These are phyloP conservation scores for Halcyon malimbica DNA, from an alignment of 2,113 vertebrate species.

Conservation along the genomic window DNA sequence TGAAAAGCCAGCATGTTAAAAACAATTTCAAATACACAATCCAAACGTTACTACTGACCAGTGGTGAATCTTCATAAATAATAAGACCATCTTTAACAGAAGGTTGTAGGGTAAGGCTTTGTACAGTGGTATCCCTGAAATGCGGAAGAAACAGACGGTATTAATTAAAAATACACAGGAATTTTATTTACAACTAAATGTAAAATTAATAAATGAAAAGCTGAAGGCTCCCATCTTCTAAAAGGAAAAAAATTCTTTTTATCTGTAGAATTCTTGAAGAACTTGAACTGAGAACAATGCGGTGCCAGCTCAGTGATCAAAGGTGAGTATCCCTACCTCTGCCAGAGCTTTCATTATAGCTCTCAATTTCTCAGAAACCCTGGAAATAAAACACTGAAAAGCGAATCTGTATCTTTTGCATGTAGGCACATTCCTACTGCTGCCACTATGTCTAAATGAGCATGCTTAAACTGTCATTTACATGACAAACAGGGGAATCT, in stretches of 20 bases:
- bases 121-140: slow-evolving; percentile 94
- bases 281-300: background rate
- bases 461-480: background rate
- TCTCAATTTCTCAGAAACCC: background rate
- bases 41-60: slow-evolving; percentile 79
- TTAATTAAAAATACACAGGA: background rate
- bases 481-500: background rate
- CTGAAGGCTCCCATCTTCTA: background rate
- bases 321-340: background rate
- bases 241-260: background rate
- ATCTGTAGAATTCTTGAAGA: background rate
- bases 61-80: slow-evolving; percentile 93
- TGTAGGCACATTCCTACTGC: background rate
- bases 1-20: background rate
- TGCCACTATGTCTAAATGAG: background rate
- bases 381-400: background rate
- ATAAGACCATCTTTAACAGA: slow-evolving; percentile 93
- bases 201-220: background rate
- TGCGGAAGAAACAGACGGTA: background rate
- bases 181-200: background rate
- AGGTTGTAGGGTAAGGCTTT: slow-evolving; percentile 94
- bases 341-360: background rate
- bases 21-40: background rate
- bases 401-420: background rate
- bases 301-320: background rate